Evolutionary conservation across 2,888 invertebrate genomes (phyloP).

Genomic region (Amphipoea lucens): DNA sequence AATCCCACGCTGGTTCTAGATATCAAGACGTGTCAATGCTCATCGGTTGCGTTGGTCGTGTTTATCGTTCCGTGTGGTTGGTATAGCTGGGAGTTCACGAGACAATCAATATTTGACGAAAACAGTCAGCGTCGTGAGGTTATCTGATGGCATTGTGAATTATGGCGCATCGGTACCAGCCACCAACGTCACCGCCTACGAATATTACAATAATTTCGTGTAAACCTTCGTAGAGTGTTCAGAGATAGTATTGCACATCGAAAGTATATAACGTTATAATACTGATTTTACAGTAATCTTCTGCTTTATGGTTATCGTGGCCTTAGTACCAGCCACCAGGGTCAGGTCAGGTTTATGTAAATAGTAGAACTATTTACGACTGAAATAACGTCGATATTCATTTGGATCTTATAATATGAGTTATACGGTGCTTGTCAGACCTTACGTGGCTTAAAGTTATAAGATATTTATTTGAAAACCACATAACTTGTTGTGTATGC

Average conservation of each 20-base stretch:
- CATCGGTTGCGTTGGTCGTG: constrained; percentile 57
- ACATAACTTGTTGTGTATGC: neutral
- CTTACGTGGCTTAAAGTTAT: constrained; percentile 3
- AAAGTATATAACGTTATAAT: constrained; percentile 46
- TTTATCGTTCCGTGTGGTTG: constrained; percentile 65
- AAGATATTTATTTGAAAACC: neutral
- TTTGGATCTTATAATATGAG: constrained; percentile 24
- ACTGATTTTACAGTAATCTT: constrained; percentile 43
- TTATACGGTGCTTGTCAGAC: constrained; percentile 11
- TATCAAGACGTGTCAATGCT: constrained; percentile 57
- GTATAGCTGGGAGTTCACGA: constrained; percentile 66
- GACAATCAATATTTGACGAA: constrained; percentile 80
- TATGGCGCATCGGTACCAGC: constrained; percentile 81
- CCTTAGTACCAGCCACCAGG: constrained; percentile 56
- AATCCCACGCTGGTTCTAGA: constrained; percentile 68
- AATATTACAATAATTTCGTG: constrained; percentile 76
- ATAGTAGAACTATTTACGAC: constrained; percentile 47
- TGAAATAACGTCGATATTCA: constrained; percentile 48
- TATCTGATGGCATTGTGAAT: constrained; percentile 83
- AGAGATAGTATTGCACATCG: constrained; percentile 58
- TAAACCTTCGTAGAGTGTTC: constrained; percentile 64
- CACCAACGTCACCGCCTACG: constrained; percentile 80
- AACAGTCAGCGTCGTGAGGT: constrained; percentile 74
- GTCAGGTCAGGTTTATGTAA: constrained; percentile 50
- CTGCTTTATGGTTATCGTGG: constrained; percentile 58